phyloP scores from a whole-genome alignment of 2,888 invertebrate species.

The Tachystola acroxantha region DNA sequence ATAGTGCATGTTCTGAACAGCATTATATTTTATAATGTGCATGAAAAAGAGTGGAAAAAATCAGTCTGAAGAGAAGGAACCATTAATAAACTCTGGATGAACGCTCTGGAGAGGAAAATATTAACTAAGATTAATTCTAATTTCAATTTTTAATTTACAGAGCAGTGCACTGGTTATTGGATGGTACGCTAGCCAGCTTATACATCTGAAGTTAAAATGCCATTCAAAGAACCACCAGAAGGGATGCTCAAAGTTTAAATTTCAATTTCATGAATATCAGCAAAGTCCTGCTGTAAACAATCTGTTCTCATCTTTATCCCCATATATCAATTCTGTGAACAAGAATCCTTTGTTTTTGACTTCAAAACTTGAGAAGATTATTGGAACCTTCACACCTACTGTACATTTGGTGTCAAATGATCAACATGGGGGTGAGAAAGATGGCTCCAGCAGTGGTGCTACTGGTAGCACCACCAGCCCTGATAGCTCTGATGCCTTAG shows the following conservation, averaged over 20 bases:
- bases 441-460: conserved; percentile 18
- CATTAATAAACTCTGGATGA: no score
- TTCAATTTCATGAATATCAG: conserved; percentile 11
- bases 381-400: conserved; percentile 41
- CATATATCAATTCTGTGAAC: conserved; percentile 35
- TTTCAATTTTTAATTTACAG: conserved; percentile 62
- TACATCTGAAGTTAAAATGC: conserved; percentile 57
- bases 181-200: conserved; percentile 80
- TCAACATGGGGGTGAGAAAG: conserved; percentile 23
- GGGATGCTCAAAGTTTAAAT: conserved; percentile 20
- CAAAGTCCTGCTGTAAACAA: conserved; percentile 32
- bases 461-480: conserved; percentile 24
- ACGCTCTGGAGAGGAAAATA: no score
- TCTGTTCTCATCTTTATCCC: conserved; percentile 36
- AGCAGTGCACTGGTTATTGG: conserved; percentile 80
- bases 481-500: conserved; percentile 55
- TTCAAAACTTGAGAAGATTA: conserved; percentile 40
- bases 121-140: no score
- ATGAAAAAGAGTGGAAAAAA: no score
- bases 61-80: no score
- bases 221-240: conserved; percentile 25
- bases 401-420: conserved; percentile 65
- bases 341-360: conserved; percentile 31
- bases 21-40: no score
- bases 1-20: no score